Percentiles rank a stretch among this genome's conserved stretches.
Conservation (phyloP, 2,797 vertebrate species). For the Selene dorsalis region DNA sequence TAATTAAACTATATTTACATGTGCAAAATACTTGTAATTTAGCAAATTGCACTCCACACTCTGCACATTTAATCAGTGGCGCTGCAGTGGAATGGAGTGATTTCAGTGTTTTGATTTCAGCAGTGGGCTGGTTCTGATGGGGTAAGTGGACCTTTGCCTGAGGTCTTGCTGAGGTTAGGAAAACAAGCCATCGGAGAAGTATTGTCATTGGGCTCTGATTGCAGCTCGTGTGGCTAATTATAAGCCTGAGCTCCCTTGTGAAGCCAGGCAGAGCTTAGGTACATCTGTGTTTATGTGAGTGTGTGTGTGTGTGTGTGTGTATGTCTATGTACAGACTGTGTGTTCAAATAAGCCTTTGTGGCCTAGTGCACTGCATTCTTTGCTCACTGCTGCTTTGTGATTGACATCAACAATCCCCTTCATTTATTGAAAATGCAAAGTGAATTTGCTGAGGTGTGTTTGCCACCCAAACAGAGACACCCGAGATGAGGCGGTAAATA, state of each 20-base stretch:
- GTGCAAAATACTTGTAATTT: conserved; percentile 99
- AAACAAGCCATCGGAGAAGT: conserved; percentile 90
- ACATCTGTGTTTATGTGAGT: conserved; percentile 44
- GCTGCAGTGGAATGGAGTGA: conserved; percentile 96
- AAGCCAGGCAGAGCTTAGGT: conserved; percentile 84
- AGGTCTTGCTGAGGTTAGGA: conserved; percentile 93
- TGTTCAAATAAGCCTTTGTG: conserved; percentile 50
- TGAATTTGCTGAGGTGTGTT: conserved; percentile 64
- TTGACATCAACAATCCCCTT: conserved; percentile 56
- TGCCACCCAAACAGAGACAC: conserved; percentile 47
- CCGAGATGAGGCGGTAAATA: conserved; percentile 61
- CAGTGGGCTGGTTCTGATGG: conserved; percentile 94
- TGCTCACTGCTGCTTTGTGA: conserved; percentile 41
- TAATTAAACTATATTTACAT: conserved; percentile 99
- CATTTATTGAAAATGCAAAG: conserved; percentile 63
- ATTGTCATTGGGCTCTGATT: conserved; percentile 94
- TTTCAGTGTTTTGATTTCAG: conserved; percentile 98
- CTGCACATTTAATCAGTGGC: conserved; percentile 98
- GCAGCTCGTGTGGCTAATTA: conserved; percentile 94
- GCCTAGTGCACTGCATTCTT: conserved; percentile 19
- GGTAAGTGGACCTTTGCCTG: conserved; percentile 98
- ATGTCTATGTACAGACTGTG: too few relatives aligned
- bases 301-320: conserved; percentile 37
- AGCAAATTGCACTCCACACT: conserved; percentile 99
- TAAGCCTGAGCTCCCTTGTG: conserved; percentile 82